Evolutionary conservation across 2,888 invertebrate genomes (phyloP).

Genomic region (Toxonevra muliebris): DNA sequence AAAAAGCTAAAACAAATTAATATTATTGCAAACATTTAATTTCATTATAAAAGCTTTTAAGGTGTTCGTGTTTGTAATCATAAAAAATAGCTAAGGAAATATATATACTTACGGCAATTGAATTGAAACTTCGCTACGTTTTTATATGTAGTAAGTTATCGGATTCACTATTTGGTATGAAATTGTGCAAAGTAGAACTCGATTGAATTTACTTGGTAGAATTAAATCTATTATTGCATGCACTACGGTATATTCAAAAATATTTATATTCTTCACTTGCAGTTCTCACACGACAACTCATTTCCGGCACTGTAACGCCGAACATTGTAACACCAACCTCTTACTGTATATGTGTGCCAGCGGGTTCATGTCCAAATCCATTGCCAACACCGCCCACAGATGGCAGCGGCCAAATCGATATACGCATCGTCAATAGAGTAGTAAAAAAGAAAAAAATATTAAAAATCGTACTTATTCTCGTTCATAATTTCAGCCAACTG

Average conservation of each 20-base stretch:
- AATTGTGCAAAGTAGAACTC: neutral
- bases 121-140: no score
- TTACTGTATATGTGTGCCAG: constrained; percentile 61
- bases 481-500: constrained; percentile 6
- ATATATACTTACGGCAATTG: no score
- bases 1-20: no score
- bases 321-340: constrained; percentile 42
- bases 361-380: constrained; percentile 58
- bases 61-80: no score
- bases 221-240: neutral
- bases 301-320: constrained; percentile 49
- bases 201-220: neutral
- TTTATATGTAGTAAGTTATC: no score
- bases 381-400: constrained; percentile 55
- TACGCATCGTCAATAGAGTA: constrained; percentile 71
- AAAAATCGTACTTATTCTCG: neutral
- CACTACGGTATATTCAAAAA: neutral
- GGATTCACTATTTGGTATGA: no score
- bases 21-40: no score
- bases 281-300: constrained; percentile 55
- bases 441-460: neutral
- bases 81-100: no score
- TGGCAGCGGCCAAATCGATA: constrained; percentile 71
- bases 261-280: neutral
- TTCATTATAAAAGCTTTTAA: no score